Percentiles rank a stretch among this genome's conserved stretches.
These are phyloP conservation scores for Anisognathus igniventris DNA, from an alignment of 2,797 vertebrate species.

Conservation along the genomic window DNA sequence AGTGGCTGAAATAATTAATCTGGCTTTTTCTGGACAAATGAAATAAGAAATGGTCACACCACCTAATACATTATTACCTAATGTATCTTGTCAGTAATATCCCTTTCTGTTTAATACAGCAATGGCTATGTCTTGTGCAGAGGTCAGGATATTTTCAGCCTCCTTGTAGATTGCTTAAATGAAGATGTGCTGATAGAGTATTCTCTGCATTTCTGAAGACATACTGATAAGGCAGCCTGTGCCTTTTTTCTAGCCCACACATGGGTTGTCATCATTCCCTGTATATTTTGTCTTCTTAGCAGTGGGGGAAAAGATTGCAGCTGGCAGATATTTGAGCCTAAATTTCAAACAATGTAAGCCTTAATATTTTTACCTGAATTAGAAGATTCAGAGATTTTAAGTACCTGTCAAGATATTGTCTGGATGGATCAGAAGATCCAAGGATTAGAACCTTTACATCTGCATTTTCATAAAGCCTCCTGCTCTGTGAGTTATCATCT, in stretches of 20 bases:
- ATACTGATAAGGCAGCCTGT: background rate
- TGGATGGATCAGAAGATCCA: background rate
- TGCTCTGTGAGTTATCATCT: background rate
- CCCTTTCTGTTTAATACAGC: background rate
- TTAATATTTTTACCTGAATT: background rate
- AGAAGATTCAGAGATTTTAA: background rate
- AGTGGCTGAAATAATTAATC: background rate
- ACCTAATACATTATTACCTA: background rate
- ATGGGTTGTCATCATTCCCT: background rate
- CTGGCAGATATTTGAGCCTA: background rate
- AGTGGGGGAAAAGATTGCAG: background rate
- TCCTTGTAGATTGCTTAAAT: background rate
- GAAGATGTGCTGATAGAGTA: background rate
- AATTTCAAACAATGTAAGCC: background rate
- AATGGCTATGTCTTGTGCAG: background rate
- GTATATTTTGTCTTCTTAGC: background rate
- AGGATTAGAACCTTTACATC: background rate
- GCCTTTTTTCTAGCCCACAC: background rate
- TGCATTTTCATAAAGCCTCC: background rate
- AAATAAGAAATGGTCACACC: constrained; percentile 10
- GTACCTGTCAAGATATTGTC: background rate
- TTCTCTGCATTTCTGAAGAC: background rate
- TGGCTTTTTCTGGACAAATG: constrained; percentile 15
- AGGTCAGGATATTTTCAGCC: constrained; percentile 10
- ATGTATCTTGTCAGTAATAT: constrained; percentile 20